These are phyloP conservation scores for Myripristis murdjan DNA, from an alignment of 2,797 vertebrate species.

Conservation along the genomic window DNA sequence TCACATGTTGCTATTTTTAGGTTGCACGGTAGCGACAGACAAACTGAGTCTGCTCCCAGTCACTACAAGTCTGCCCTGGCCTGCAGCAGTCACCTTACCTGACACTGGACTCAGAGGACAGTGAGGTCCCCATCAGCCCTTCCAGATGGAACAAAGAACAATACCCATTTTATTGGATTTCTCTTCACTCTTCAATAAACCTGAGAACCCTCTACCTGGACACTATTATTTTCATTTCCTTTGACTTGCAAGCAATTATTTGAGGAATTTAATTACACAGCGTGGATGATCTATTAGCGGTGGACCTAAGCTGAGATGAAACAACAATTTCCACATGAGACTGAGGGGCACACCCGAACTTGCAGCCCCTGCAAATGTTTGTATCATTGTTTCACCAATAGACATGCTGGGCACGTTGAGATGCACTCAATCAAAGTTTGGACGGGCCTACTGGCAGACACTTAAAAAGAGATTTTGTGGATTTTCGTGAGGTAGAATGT, in stretches of 20 bases:
- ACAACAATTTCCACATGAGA: slow-evolving; percentile 11
- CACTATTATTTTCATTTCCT: slow-evolving; percentile 70
- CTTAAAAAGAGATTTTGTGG: slow-evolving; percentile 77
- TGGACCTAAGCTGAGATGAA: slow-evolving; percentile 58
- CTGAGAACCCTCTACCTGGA: slow-evolving; percentile 36
- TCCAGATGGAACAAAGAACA: slow-evolving; percentile 52
- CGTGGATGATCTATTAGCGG: slow-evolving; percentile 64
- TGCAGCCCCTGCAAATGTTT: slow-evolving; percentile 43
- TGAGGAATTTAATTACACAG: slow-evolving; percentile 55
- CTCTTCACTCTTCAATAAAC: slow-evolving; percentile 58
- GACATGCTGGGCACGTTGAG: slow-evolving; percentile 73
- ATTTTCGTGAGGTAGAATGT: slow-evolving; percentile 68
- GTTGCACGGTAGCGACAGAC: slow-evolving; percentile 74
- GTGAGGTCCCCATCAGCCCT: slow-evolving; percentile 39
- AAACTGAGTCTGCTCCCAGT: slow-evolving; percentile 21
- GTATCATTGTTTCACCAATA: slow-evolving; percentile 55
- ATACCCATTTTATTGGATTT: slow-evolving; percentile 72
- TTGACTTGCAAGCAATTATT: slow-evolving; percentile 56
- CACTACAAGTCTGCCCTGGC: slow-evolving; percentile 4
- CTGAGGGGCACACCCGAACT: slow-evolving; percentile 32
- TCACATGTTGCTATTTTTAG: slow-evolving; percentile 60
- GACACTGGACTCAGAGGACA: slow-evolving; percentile 55
- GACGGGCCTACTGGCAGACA: slow-evolving; percentile 70
- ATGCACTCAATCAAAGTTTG: slow-evolving; percentile 76
- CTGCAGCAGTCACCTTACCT: slow-evolving; percentile 51